Conservation (phyloP, 2,888 invertebrate species). For the Sabatieria punctata region DNA sequence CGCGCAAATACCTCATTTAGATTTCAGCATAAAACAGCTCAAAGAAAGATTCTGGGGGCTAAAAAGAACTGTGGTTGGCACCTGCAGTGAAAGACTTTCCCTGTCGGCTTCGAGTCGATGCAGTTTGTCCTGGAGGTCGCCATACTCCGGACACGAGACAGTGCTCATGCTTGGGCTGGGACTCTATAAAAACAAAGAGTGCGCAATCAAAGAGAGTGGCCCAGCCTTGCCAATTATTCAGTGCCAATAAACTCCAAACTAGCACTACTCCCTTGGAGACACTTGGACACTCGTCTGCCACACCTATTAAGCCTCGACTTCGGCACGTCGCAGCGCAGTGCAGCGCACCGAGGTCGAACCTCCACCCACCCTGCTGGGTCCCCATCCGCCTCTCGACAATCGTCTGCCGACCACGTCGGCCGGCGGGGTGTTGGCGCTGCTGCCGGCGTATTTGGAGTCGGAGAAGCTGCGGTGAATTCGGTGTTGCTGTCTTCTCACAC, state of each 20-base stretch:
- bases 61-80: conserved; percentile 13
- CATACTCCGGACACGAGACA: conserved; percentile 31
- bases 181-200: conserved; percentile 26
- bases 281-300: neutral
- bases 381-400: neutral
- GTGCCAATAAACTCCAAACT: neutral
- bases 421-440: neutral
- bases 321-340: too few species aligned
- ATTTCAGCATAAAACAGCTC: too few species aligned
- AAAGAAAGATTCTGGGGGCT: too few species aligned
- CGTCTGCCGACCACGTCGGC: neutral
- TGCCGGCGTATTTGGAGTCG: conserved; percentile 7
- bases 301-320: neutral
- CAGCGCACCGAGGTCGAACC: too few species aligned
- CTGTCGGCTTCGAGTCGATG: conserved; percentile 70
- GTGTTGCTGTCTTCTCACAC: neutral
- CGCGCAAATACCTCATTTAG: too few species aligned
- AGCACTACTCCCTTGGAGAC: too few species aligned
- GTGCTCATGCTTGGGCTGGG: conserved; percentile 30
- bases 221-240: neutral
- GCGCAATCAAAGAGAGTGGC: too few species aligned
- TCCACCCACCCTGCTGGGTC: neutral
- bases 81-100: conserved; percentile 65
- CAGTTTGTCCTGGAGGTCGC: conserved; percentile 58
- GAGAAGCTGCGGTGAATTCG: conserved; percentile 6